Percentiles rank a stretch among this genome's conserved stretches.
These are phyloP conservation scores for Paratrypauchen microcephalus DNA, from an alignment of 2,797 vertebrate genomes.

Conservation along the genomic window DNA sequence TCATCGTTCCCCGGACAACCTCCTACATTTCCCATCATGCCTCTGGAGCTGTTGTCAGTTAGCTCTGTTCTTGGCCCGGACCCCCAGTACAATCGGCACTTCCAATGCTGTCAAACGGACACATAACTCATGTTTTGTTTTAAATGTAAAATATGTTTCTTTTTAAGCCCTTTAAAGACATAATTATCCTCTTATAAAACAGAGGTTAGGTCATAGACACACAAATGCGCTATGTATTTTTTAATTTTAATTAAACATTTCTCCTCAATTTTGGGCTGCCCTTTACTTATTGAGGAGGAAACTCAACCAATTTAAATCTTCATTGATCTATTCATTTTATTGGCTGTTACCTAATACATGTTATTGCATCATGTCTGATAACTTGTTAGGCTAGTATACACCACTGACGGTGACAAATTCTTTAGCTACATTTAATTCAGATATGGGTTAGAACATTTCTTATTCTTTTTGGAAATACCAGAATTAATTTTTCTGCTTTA, in stretches of 20 bases:
- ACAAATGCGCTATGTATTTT: conserved; percentile 63
- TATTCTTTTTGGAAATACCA: too few relatives aligned
- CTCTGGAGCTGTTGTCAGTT: conserved; percentile 33
- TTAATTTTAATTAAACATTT: conserved; percentile 74
- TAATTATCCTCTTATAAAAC: conserved; percentile 38
- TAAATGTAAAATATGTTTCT: conserved; percentile 71
- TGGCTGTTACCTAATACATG: too few relatives aligned
- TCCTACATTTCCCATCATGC: conserved; percentile 21
- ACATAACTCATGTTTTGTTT: conserved; percentile 53
- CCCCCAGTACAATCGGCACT: conserved; percentile 62
- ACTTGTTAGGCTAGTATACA: too few relatives aligned
- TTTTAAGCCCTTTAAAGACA: conserved; percentile 59
- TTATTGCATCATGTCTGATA: too few relatives aligned
- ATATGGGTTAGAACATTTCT: too few relatives aligned
- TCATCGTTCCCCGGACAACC: conserved; percentile 11
- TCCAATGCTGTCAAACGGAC: conserved; percentile 54
- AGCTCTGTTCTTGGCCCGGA: conserved; percentile 35
- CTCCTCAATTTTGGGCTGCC: conserved; percentile 48
- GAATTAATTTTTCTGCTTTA: too few relatives aligned
- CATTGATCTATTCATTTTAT: neutral
- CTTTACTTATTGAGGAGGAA: neutral
- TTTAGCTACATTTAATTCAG: too few relatives aligned
- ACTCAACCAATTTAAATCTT: neutral
- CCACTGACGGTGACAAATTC: too few relatives aligned
- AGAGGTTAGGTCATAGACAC: conserved; percentile 30